phyloP scores from a whole-genome alignment of 2,113 vertebrate genomes.

The Cyanoramphus novaezelandiae region DNA sequence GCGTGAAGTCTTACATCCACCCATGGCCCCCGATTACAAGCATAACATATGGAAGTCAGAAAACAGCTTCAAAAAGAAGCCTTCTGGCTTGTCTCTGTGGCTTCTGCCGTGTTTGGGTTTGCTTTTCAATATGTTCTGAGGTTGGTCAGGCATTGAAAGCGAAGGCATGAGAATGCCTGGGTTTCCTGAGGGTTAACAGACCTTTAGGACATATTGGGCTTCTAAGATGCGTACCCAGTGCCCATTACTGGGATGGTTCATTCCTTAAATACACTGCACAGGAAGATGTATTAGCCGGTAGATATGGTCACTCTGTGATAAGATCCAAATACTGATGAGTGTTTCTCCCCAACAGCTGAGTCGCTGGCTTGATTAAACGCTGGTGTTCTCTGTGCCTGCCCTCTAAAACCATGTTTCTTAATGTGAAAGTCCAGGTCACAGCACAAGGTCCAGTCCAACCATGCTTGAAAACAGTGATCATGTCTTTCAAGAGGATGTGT shows the following conservation, averaged over 20 bases:
- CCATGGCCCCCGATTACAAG: neutral
- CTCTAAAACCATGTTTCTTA: neutral
- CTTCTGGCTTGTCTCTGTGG: neutral
- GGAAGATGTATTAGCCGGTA: neutral
- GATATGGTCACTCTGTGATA: too few relatives aligned
- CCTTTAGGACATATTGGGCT: neutral
- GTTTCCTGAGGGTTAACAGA: neutral
- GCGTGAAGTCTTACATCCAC: neutral
- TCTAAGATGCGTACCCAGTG: rapidly evolving
- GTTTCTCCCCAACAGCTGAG: neutral
- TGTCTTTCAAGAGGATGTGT: neutral
- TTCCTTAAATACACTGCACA: neutral
- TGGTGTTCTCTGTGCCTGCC: neutral
- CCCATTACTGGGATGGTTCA: rapidly evolving
- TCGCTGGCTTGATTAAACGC: neutral
- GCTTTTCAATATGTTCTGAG: rapidly evolving
- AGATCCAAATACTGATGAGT: neutral
- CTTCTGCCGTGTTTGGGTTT: neutral
- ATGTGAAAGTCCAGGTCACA: neutral
- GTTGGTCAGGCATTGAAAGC: neutral
- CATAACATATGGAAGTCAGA: rapidly evolving
- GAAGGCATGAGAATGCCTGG: neutral
- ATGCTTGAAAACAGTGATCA: neutral
- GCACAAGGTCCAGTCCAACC: neutral
- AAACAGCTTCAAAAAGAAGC: neutral